Base-by-base conservation (phyloP, 2,113 vertebrate genomes). In the Aptenodytes forsteri region DNA sequence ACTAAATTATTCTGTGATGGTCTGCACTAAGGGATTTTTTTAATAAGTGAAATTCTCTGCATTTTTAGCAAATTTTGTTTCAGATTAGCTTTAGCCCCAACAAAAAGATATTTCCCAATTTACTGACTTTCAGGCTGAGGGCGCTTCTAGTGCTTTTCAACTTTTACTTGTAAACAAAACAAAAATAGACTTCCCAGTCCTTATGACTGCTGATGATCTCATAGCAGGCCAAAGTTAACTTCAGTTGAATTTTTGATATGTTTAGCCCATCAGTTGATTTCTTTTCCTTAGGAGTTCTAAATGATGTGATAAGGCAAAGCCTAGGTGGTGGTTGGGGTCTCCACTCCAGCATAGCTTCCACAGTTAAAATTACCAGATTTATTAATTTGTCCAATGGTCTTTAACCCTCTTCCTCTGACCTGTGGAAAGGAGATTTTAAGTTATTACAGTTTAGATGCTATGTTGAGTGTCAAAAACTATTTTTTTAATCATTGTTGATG, bases 151-250 rank as follows among this genome's bases (percentile, higher is more conserved):
- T 82, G 34, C 56, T 87, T 95, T 84, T 81, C 29, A 75, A 22
- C 50, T 94, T 95, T 93, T 88, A 25, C 67, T 89, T 91, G 65
- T 89, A 94, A 96, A 94, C 78, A 94, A 84, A 94, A 84, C 47
- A 93, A 66, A 93, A 94, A 82, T 55, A 93, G 84, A 87, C 44
- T 76, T 96, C 47, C 55, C 14, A 49, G n/a, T 87, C 52, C 10
- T 64, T 83, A 49, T 27, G 81, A 36, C 26, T 82, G 77, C 10
- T 3, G 1, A 8, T 96, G 73, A 82, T 92, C 80, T 94, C 56
- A 58, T 44, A 59, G 59, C 64, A 89, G 65, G 36, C 65, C 83
- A 62, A 58, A 86, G 42, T 78, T 83, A 70, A 69, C 40, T 76
- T 70, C 21, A 78, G 59, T 47, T 83, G 42, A 55, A 50, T 83